A percentile compares a stretch with the other conserved stretches of the same genome.
These are phyloP conservation scores for Scaptomyza parva DNA, from an alignment of 2,888 invertebrate genomes.

Conservation along the genomic window DNA sequence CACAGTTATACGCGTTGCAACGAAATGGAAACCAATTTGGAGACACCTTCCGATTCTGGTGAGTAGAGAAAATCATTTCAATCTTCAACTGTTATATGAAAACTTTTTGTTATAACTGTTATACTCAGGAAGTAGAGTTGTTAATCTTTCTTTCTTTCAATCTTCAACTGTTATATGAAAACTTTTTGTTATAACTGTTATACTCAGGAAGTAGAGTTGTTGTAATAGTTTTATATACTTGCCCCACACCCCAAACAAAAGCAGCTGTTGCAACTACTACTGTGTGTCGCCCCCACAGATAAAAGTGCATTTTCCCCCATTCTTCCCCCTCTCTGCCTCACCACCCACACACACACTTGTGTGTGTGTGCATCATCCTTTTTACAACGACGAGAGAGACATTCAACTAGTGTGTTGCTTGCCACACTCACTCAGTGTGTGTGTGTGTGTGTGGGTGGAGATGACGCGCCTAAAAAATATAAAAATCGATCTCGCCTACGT, in stretches of 20 bases:
- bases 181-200: background rate
- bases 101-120: background rate
- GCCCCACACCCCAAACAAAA: background rate
- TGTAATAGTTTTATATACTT: too few species aligned
- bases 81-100: background rate
- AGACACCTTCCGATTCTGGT: slow-evolving; percentile 96
- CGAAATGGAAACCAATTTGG: slow-evolving; percentile 88
- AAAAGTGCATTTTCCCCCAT: background rate
- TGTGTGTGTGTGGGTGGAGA: slow-evolving; percentile 10
- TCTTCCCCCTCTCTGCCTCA: too few species aligned
- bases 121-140: too few species aligned
- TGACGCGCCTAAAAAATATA: slow-evolving; percentile 56
- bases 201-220: too few species aligned
- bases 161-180: background rate
- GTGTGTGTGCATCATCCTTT: slow-evolving; percentile 1
- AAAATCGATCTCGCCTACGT: slow-evolving; percentile 71
- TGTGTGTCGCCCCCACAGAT: background rate
- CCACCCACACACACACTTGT: background rate
- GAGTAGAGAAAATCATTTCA: too few species aligned
- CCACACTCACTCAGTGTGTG: slow-evolving; percentile 23
- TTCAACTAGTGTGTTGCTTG: slow-evolving; percentile 70
- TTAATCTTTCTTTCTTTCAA: too few species aligned
- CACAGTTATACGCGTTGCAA: slow-evolving; percentile 90
- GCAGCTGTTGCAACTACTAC: background rate
- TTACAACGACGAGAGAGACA: slow-evolving; percentile 51